Base-by-base conservation (phyloP, 2,113 vertebrate species). In the Leptobrachium ailaonicum region DNA sequence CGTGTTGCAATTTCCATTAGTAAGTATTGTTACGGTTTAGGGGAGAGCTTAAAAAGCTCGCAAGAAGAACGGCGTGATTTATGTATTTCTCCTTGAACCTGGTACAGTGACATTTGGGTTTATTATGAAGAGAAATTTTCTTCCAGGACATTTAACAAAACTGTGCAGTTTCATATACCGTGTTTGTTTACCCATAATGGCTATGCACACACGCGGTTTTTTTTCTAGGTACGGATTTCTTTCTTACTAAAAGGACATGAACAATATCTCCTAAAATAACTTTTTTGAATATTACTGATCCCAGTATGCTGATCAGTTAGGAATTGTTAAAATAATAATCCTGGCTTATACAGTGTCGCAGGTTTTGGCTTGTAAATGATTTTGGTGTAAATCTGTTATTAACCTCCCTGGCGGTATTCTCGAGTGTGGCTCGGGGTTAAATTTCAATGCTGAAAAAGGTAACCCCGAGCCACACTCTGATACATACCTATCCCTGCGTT, bases 1-100 rank as follows among this genome's bases (percentile, higher is more conserved):
- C 40, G 32, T n/a, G 66, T 10, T n/a, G 75, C 47, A 11, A 9
- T 56, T 76, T 41, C 45, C 45, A 76, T 76, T 76, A 66, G 6
- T 12, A 8, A n/a, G 47, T 14, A 68, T 58, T 70, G 45, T 69
- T 43, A 58, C 4, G 40, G 60, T 40, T 20, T 63, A 64, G 13
- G 32, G 50, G 13, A 67, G 64, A 77, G 14, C 2, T 8, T 76
- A 13, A 42, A 58, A 56, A 56, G 41, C 13, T 42, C 4, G 45
- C 10, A 42, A 4, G n/a, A 66, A 66, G 2, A 14, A 47, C 20
- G 32, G 53, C 47, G 40, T 54, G 76, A 63, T 12, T 70, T 70
- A 45, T 14, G 76, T 32, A 12, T 60, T 62, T n/a, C 43, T 42
- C 76, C n/a, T 1, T 47, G 56, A 64, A 50, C 43, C 20, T 41